Evolutionary conservation across 2,888 invertebrate species (phyloP).

Genomic region (Cheilosia grossa): DNA sequence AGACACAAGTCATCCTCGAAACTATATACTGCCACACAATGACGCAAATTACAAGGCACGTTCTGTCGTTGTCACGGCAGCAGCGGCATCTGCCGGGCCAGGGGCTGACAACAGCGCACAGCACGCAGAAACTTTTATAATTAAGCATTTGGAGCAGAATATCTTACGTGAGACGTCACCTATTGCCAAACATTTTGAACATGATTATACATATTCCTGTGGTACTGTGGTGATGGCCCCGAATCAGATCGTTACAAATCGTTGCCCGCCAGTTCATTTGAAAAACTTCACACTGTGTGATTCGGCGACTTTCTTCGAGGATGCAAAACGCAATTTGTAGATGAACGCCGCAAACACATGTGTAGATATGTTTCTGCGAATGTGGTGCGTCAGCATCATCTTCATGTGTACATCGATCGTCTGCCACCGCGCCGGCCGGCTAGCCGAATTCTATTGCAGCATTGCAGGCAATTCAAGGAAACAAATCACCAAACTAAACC

Average conservation of each 20-base stretch:
- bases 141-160: constrained; percentile 74
- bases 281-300: constrained; percentile 56
- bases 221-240: constrained; percentile 54
- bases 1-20: constrained; percentile 62
- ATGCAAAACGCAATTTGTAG: constrained; percentile 57
- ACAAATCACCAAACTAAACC: constrained; percentile 44
- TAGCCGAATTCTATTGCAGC: constrained; percentile 65
- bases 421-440: constrained; percentile 35
- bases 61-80: constrained; percentile 35
- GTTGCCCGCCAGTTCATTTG: constrained; percentile 60
- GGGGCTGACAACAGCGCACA: constrained; percentile 12
- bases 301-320: constrained; percentile 37
- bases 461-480: constrained; percentile 58
- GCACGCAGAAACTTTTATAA: constrained; percentile 63
- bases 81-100: constrained; percentile 4
- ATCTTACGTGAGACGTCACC: constrained; percentile 74
- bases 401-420: constrained; percentile 21
- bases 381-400: constrained; percentile 56
- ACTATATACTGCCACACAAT: constrained; percentile 61
- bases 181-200: constrained; percentile 73
- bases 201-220: constrained; percentile 56
- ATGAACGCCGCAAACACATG: constrained; percentile 38
- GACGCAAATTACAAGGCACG: constrained; percentile 69
- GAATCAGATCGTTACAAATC: constrained; percentile 74
- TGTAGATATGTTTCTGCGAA: constrained; percentile 6